Base-by-base conservation (phyloP, 2,113 vertebrate species). In the Halichoeres trimaculatus region DNA sequence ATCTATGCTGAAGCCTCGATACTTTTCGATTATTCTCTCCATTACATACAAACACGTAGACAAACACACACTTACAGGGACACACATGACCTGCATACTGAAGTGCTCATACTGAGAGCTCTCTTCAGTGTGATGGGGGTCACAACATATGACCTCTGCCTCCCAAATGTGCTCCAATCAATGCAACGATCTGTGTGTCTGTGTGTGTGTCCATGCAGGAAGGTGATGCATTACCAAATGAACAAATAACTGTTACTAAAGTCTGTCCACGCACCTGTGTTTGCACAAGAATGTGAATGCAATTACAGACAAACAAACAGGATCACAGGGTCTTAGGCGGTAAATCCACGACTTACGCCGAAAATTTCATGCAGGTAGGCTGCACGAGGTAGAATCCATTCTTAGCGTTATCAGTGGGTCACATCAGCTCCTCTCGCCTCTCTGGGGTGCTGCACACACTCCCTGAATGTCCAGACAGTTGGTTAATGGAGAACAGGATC, bases 141-240 rank as follows among this genome's bases (percentile, higher is more conserved):
- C 55, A 2, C 20, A 64, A 88, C 43, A 67, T 74, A 71, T 47
- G 72, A 85, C 76, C 76, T 48, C 56, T 8, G 24, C 57, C 61
- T 74, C 61, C 59, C 57, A 48, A 68, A 54, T 35, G 48, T 68
- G 38, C 72, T 59, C 26, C 54, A 78, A 87, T 91, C 87, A 78
- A 86, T 86, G 70, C 48, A 40, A 4, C 26, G 66, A 81, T 86
- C 53, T n/a, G 6, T 52, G 66, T 57, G 48, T 34, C 51, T 35
- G 50, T 19, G 45, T 52, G 48, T 24, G 13, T 45, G 26, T 47
- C 23, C 17, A 10, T 36, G 8, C 6, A 45, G 58, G 63, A 70
- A 10, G 38, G 19, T 53, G 50, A 69, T 57, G 8, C 52, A 69
- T 48, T 35, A 61, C 11, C 17, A 36, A 22, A 30, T 16, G 7